Conservation (phyloP, 2,797 vertebrate genomes). For the Leptodactylus fallax region DNA sequence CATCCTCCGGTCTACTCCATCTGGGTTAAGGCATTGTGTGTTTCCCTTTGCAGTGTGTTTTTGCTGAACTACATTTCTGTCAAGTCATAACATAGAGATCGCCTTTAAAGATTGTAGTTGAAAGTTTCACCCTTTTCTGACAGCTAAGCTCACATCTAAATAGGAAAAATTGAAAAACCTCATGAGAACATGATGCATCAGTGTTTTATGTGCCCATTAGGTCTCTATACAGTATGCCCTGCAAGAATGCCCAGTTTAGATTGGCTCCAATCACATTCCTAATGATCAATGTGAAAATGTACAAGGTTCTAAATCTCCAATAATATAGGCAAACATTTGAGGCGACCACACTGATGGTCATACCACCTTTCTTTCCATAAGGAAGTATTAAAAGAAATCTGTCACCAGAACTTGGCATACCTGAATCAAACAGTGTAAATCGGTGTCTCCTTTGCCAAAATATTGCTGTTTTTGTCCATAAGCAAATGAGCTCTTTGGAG, state of each 20-base stretch:
- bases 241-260: background rate
- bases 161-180: background rate
- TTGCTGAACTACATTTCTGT: background rate
- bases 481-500: too few relatives aligned
- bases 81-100: too few relatives aligned
- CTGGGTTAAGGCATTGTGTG: too few relatives aligned
- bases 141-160: background rate
- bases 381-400: background rate
- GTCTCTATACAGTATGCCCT: too few relatives aligned
- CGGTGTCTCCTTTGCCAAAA: too few relatives aligned
- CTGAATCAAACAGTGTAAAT: too few relatives aligned
- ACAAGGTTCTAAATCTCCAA: background rate
- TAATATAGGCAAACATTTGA: background rate
- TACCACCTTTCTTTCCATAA: background rate
- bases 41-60: background rate
- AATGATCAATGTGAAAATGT: background rate
- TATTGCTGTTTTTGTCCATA: too few relatives aligned
- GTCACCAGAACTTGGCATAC: too few relatives aligned
- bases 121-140: too few relatives aligned
- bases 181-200: background rate
- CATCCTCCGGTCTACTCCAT: too few relatives aligned
- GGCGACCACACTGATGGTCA: background rate
- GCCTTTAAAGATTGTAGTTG: too few relatives aligned
- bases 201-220: too few relatives aligned
- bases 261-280: background rate